Percentiles rank a stretch among this genome's conserved stretches.
Conservation (phyloP, 2,888 invertebrate species). For the Lysandra coridon region DNA sequence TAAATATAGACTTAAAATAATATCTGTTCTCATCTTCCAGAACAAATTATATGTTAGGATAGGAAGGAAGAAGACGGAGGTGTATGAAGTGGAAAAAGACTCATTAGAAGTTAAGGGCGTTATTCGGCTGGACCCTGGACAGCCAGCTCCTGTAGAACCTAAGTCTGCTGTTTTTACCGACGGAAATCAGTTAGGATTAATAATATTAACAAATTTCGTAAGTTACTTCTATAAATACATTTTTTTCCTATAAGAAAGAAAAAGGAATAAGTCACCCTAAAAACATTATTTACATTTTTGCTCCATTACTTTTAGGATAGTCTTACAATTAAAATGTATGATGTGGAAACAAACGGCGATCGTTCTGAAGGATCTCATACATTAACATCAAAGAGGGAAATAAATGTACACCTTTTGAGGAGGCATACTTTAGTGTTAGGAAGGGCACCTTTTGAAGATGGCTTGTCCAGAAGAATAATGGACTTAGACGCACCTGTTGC, state of each 20-base stretch:
- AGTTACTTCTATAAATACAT: conserved; percentile 31
- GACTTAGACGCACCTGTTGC: conserved; percentile 76
- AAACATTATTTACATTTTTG: neutral
- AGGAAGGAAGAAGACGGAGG: conserved; percentile 73
- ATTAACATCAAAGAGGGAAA: conserved; percentile 56
- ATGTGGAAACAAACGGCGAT: conserved; percentile 52
- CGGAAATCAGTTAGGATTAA: conserved; percentile 75
- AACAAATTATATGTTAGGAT: conserved; percentile 90
- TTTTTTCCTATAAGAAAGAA: neutral
- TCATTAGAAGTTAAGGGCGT: conserved; percentile 61
- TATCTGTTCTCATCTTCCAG: conserved; percentile 61
- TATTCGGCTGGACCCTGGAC: conserved; percentile 61
- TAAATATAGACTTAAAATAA: neutral
- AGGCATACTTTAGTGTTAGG: conserved; percentile 65
- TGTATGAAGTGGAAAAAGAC: conserved; percentile 70
- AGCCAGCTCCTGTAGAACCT: conserved; percentile 54
- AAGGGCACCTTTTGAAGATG: conserved; percentile 66
- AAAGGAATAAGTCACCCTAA: neutral
- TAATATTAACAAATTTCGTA: conserved; percentile 55
- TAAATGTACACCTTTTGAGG: conserved; percentile 64
- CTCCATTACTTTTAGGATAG: conserved; percentile 55
- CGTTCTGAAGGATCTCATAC: conserved; percentile 49
- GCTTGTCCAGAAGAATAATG: conserved; percentile 51
- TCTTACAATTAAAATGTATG: conserved; percentile 64
- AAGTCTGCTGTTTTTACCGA: conserved; percentile 71